A percentile compares a stretch with the other conserved stretches of the same genome.
phyloP scores from a whole-genome alignment of 2,888 invertebrate species.

The Orthonevra nobilis region DNA sequence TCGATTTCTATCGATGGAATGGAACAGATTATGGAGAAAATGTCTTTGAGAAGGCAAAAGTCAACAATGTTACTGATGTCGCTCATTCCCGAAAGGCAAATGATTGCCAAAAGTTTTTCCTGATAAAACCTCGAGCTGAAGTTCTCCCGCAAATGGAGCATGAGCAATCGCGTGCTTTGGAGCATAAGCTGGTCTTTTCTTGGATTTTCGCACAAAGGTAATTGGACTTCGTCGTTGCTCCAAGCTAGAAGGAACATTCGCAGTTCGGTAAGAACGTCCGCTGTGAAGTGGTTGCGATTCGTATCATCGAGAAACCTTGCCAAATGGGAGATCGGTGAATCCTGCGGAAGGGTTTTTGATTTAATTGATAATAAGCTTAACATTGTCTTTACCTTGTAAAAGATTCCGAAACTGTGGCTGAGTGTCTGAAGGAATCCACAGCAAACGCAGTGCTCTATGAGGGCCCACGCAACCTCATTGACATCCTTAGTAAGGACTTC shows the following conservation, averaged over 20 bases:
- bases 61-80: slow-evolving; percentile 81
- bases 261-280: slow-evolving; percentile 80
- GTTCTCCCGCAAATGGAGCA: slow-evolving; percentile 83
- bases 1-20: slow-evolving; percentile 73
- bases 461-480: slow-evolving; percentile 73
- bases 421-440: slow-evolving; percentile 83
- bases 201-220: slow-evolving; percentile 77
- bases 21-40: slow-evolving; percentile 82
- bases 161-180: slow-evolving; percentile 83
- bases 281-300: slow-evolving; percentile 80
- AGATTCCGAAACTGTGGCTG: slow-evolving; percentile 85
- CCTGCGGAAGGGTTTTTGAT: slow-evolving; percentile 82
- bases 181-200: slow-evolving; percentile 81
- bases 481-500: slow-evolving; percentile 68
- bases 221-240: slow-evolving; percentile 76
- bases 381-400: slow-evolving; percentile 84
- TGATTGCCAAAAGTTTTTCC: slow-evolving; percentile 83
- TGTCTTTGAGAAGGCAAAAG: slow-evolving; percentile 80
- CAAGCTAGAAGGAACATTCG: slow-evolving; percentile 75
- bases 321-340: slow-evolving; percentile 83
- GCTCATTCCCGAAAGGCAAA: slow-evolving; percentile 83
- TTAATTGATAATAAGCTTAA: background rate
- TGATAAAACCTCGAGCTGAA: slow-evolving; percentile 85
- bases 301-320: slow-evolving; percentile 83
- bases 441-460: slow-evolving; percentile 78